A percentile compares a stretch with the other conserved stretches of the same genome.
Conservation (phyloP, 2,113 vertebrate species). For the Sorex fumeus region DNA sequence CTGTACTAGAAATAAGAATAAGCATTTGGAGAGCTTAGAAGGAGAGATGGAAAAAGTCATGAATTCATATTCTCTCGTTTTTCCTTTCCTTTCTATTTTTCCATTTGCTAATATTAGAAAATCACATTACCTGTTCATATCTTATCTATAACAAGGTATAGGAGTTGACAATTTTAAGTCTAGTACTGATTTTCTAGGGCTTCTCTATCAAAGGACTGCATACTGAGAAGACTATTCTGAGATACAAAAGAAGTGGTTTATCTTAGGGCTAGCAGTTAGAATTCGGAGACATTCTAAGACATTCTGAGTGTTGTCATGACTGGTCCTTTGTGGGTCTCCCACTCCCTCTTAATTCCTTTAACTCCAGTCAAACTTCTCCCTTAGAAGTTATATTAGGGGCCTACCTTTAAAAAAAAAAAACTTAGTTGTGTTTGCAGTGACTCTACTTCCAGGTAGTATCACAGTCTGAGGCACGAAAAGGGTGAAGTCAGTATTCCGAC, state of each 20-base stretch:
- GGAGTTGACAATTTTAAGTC: neutral
- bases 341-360: too few relatives aligned
- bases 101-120: too few relatives aligned
- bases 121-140: too few relatives aligned
- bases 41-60: neutral
- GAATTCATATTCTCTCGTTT: neutral
- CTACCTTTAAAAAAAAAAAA: too few relatives aligned
- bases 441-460: neutral
- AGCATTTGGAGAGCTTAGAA: neutral
- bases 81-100: neutral
- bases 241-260: neutral
- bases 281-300: too few relatives aligned
- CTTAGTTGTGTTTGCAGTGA: neutral
- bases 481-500: neutral
- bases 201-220: too few relatives aligned
- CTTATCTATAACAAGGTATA: neutral
- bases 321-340: too few relatives aligned
- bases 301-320: too few relatives aligned
- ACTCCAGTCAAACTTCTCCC: too few relatives aligned
- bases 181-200: neutral
- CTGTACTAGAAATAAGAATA: slow-evolving; percentile 21
- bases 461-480: neutral
- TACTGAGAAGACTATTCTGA: too few relatives aligned
- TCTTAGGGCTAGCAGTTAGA: neutral
- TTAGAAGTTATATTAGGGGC: neutral